Evolutionary conservation across 2,113 vertebrate genomes (phyloP).

Genomic region (Emydocephalus ijimae): DNA sequence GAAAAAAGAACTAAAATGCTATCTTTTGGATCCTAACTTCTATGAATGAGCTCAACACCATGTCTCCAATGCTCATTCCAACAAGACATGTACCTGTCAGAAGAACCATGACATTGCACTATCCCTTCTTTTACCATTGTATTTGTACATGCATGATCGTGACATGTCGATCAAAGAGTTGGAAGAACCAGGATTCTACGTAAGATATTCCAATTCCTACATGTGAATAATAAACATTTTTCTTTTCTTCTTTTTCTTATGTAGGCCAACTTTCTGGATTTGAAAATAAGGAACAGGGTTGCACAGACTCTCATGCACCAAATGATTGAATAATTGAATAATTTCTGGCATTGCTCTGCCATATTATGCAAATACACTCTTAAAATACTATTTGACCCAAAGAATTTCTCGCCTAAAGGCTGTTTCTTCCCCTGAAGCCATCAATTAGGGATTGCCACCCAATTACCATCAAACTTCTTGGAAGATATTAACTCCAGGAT

Average conservation of each 20-base stretch:
- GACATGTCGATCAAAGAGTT: background rate
- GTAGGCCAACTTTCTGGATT: background rate
- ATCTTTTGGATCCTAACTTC: background rate
- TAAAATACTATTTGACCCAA: background rate
- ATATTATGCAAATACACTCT: background rate
- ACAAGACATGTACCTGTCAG: background rate
- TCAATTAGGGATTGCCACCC: slow-evolving; percentile 22
- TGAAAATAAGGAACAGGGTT: background rate
- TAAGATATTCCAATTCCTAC: too few relatives aligned
- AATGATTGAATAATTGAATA: too few relatives aligned
- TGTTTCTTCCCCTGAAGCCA: background rate
- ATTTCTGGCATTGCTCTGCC: background rate
- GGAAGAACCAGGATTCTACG: background rate
- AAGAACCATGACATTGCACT: background rate
- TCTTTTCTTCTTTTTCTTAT: background rate
- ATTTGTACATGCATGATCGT: background rate
- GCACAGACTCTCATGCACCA: background rate
- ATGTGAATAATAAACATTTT: background rate
- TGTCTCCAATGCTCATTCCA: background rate
- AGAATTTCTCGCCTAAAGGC: background rate
- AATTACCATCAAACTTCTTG: slow-evolving; percentile 1
- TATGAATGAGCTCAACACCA: background rate
- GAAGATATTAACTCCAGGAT: background rate
- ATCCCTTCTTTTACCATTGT: background rate
- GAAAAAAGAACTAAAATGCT: background rate